phyloP scores from a whole-genome alignment of 2,888 invertebrate species.

The Achlya flavicornis region DNA sequence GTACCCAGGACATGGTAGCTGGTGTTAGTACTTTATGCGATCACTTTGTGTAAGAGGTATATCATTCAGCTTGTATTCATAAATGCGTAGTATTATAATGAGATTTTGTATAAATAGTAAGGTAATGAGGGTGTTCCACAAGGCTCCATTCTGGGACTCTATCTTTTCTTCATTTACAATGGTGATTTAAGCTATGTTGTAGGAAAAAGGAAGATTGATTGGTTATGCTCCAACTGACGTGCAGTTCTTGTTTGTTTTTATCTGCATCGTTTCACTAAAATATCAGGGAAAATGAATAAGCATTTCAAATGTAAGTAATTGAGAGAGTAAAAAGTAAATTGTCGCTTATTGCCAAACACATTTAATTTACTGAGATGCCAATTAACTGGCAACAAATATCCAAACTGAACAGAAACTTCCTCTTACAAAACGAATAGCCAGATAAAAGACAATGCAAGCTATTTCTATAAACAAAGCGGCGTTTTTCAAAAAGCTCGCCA shows the following conservation, averaged over 20 bases:
- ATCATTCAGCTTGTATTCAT: background rate
- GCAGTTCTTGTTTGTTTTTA: no score
- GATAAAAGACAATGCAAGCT: constrained; percentile 9
- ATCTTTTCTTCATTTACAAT: background rate
- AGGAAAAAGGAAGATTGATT: background rate
- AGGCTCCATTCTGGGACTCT: background rate
- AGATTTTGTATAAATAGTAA: background rate
- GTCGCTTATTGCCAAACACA: no score
- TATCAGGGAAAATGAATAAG: no score
- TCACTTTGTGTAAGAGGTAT: background rate
- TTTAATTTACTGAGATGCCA: background rate
- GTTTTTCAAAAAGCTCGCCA: constrained; percentile 21
- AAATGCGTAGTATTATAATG: background rate
- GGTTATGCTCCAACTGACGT: no score
- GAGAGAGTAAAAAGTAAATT: no score
- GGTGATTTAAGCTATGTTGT: background rate
- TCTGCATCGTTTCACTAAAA: no score
- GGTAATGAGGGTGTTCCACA: background rate
- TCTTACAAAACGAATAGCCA: background rate
- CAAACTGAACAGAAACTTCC: background rate
- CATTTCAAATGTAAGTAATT: no score
- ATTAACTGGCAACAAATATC: background rate
- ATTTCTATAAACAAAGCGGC: constrained; percentile 11
- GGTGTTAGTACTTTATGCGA: no score
- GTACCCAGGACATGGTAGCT: background rate